These are phyloP conservation scores for Saccostrea echinata DNA, from an alignment of 1,140 invertebrate species.

Conservation along the genomic window DNA sequence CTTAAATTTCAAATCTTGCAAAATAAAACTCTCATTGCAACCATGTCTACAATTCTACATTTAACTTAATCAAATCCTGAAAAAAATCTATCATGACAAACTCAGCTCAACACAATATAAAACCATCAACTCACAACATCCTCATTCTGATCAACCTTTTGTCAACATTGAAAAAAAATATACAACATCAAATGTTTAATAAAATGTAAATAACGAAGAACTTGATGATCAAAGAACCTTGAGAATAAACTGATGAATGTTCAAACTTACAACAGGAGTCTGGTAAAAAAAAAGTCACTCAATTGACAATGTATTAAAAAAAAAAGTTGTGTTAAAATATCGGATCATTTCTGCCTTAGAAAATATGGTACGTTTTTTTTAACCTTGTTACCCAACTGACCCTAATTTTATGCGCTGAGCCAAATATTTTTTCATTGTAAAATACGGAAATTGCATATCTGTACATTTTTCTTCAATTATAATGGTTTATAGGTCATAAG, in stretches of 20 bases:
- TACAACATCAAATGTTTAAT: not conserved
- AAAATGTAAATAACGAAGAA: not conserved
- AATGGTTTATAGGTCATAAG: too few relatives aligned
- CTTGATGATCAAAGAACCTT: not conserved
- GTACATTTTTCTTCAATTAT: too few relatives aligned
- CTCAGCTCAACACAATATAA: not conserved
- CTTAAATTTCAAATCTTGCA: not conserved
- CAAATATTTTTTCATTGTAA: too few relatives aligned
- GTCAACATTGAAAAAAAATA: not conserved
- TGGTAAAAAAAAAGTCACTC: not conserved
- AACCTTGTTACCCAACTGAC: too few relatives aligned
- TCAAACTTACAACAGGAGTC: not conserved
- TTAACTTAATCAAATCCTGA: not conserved
- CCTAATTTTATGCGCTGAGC: too few relatives aligned
- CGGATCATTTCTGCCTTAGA: too few relatives aligned
- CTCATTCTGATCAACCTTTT: not conserved
- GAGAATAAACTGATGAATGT: not conserved
- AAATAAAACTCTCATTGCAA: not conserved
- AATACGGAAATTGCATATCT: too few relatives aligned
- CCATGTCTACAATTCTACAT: not conserved
- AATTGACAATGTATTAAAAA: not conserved
- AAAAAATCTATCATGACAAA: not conserved
- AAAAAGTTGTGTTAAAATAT: too few relatives aligned
- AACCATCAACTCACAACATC: not conserved
- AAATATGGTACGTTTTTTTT: too few relatives aligned